These are phyloP conservation scores for Tenthredo notha DNA, from an alignment of 2,888 invertebrate species.

Conservation along the genomic window DNA sequence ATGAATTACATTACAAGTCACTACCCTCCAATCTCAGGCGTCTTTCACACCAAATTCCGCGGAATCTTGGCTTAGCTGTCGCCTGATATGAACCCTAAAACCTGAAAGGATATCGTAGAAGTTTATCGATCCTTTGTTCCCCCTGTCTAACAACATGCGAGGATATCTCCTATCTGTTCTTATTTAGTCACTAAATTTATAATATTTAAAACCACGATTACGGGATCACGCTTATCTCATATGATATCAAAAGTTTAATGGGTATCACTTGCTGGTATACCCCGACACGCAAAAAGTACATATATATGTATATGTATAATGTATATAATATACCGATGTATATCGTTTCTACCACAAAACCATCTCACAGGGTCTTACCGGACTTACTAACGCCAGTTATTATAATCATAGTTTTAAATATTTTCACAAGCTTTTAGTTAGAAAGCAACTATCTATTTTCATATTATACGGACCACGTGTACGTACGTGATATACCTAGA, in stretches of 20 bases:
- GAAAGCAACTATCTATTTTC: slow-evolving; percentile 5
- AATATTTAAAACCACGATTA: slow-evolving; percentile 36
- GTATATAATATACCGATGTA: neutral
- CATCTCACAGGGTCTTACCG: neutral
- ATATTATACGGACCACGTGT: neutral
- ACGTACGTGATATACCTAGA: neutral
- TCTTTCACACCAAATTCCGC: slow-evolving; percentile 26
- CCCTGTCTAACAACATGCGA: slow-evolving; percentile 30
- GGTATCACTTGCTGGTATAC: neutral
- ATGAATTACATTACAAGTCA: slow-evolving; percentile 38
- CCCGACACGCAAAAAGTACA: neutral
- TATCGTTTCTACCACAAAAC: neutral
- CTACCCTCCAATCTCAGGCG: slow-evolving; percentile 11
- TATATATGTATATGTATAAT: neutral
- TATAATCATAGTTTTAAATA: neutral
- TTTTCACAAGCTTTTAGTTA: slow-evolving; percentile 15
- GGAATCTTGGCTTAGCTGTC: slow-evolving; percentile 19
- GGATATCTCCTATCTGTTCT: slow-evolving; percentile 5
- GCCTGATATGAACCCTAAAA: slow-evolving; percentile 26
- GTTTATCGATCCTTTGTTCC: slow-evolving; percentile 32
- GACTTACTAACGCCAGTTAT: neutral
- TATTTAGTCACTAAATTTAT: slow-evolving; percentile 23
- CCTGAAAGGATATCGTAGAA: slow-evolving; percentile 27
- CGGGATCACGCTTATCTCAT: neutral
- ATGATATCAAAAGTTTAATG: slow-evolving; percentile 44